Evolutionary conservation across 2,888 invertebrate species (phyloP).

Genomic region (Erebia aethiops): DNA sequence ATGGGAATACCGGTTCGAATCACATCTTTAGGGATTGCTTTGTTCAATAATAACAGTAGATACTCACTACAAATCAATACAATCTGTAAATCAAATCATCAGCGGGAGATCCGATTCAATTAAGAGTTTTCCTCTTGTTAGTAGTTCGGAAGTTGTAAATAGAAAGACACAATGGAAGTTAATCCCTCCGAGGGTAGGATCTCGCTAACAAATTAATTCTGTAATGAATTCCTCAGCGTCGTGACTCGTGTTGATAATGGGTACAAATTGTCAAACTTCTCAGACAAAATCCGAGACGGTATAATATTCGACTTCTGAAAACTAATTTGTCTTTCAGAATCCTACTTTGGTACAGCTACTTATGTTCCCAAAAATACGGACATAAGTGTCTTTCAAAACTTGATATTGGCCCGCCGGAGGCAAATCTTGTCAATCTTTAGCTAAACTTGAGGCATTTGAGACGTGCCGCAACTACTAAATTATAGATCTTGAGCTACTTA

Average conservation of each 20-base stretch:
- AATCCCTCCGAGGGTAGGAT: not conserved
- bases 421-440: too few relatives aligned
- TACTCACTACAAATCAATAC: not conserved
- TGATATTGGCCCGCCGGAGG: too few relatives aligned
- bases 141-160: not conserved
- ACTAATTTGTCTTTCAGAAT: not conserved
- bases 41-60: not conserved
- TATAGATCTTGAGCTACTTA: too few relatives aligned
- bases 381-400: too few relatives aligned
- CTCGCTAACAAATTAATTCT: conserved; percentile 5
- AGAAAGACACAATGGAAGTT: conserved; percentile 6
- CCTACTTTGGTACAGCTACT: not conserved
- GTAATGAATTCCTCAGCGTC: conserved; percentile 7
- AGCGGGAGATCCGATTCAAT: not conserved
- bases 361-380: not conserved
- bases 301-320: conserved; percentile 7
- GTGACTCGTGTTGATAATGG: not conserved
- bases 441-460: too few relatives aligned
- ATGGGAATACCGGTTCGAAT: too few relatives aligned
- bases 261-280: conserved; percentile 8
- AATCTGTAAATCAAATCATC: not conserved
- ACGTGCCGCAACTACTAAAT: too few relatives aligned
- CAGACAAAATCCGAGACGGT: conserved; percentile 6
- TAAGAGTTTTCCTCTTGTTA: not conserved
- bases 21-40: too few relatives aligned